Conservation (phyloP, 1,140 invertebrate species). For the Pectinophora gossypiella region DNA sequence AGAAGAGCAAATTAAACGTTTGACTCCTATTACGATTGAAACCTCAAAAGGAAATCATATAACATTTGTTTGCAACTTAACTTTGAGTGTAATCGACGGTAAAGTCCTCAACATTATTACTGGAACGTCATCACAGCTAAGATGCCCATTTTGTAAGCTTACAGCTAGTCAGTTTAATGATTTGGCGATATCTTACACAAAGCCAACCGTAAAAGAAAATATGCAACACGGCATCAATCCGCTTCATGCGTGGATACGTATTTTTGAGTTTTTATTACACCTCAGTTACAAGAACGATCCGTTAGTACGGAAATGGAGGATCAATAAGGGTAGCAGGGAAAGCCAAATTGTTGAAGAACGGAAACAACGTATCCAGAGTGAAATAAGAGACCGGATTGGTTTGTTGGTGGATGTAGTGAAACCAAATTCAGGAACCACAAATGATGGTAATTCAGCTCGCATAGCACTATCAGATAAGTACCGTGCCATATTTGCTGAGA, state of each 20-base stretch:
- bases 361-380: conserved; percentile 6
- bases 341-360: not conserved
- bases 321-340: not conserved
- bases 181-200: not conserved
- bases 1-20: not conserved
- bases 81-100: conserved; percentile 2
- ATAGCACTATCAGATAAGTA: conserved; percentile 7
- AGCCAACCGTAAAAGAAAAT: not conserved
- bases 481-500: not conserved
- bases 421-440: conserved; percentile 5
- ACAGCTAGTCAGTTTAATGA: conserved; percentile 3
- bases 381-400: not conserved
- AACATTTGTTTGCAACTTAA: not conserved
- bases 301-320: conserved; percentile 1
- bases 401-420: conserved; percentile 6
- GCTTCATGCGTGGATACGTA: conserved; percentile 5
- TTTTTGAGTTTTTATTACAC: conserved; percentile 7
- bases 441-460: conserved; percentile 8
- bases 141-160: conserved; percentile 5
- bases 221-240: conserved; percentile 4
- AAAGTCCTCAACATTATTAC: conserved; percentile 8
- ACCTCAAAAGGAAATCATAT: not conserved
- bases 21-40: not conserved
- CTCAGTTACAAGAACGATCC: conserved; percentile 2
- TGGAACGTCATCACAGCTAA: not conserved